Conservation (phyloP, 2,113 vertebrate genomes). For the Puma concolor region DNA sequence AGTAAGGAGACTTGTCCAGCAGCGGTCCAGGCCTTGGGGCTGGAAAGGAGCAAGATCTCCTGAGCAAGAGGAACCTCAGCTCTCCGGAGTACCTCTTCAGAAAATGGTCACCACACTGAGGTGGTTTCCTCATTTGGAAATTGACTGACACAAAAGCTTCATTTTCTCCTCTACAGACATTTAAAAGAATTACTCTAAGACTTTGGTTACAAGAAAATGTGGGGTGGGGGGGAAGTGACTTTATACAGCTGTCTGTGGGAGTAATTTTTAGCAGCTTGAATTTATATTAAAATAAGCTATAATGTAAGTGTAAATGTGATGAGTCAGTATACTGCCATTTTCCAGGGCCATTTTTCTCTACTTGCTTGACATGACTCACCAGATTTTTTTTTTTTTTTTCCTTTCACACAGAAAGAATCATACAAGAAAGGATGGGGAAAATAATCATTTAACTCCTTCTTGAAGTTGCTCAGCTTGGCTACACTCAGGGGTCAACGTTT, state of each 20-base stretch:
- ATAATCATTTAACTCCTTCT: not conserved
- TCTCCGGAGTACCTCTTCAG: not conserved
- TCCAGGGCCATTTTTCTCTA: constrained; percentile 46
- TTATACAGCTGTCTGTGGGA: constrained; percentile 56
- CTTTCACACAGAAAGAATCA: not conserved
- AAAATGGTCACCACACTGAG: not conserved
- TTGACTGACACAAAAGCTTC: constrained; percentile 39
- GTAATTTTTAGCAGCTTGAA: constrained; percentile 73
- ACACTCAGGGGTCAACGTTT: not conserved
- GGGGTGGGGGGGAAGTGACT: not conserved
- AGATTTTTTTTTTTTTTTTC: not conserved
- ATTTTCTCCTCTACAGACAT: constrained; percentile 62
- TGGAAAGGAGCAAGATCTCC: not conserved
- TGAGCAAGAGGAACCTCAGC: not conserved
- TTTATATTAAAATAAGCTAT: constrained; percentile 63
- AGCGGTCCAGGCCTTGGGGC: not conserved
- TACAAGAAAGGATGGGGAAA: not conserved
- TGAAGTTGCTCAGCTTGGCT: not conserved
- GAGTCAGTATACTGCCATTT: constrained; percentile 43
- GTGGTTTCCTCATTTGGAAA: constrained; percentile 56
- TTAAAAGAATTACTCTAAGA: constrained; percentile 69
- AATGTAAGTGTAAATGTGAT: constrained; percentile 52
- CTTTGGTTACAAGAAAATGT: constrained; percentile 53
- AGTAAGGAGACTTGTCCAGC: not conserved
- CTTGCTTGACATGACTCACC: not conserved